Percentiles rank a stretch among this genome's conserved stretches.
Conservation (phyloP, 2,113 vertebrate genomes). For the Centrocercus urophasianus region DNA sequence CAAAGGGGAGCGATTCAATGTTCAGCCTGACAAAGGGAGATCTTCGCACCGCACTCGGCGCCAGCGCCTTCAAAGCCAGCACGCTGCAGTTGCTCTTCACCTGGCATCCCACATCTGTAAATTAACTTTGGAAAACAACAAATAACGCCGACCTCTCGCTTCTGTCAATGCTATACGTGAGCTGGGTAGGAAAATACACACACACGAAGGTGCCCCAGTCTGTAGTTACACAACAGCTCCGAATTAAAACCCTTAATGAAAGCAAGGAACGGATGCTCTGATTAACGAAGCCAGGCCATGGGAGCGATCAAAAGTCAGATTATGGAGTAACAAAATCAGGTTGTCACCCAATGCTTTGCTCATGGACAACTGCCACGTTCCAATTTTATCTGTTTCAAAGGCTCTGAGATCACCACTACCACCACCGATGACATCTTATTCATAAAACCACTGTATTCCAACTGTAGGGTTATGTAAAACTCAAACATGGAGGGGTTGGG, state of each 20-base stretch:
- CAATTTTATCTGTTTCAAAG: neutral
- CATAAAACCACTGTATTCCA: neutral
- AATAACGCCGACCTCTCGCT: neutral
- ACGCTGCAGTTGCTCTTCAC: neutral
- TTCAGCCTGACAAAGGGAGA: neutral
- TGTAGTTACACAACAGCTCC: neutral
- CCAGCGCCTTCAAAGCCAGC: neutral
- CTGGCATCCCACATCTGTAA: slow-evolving; percentile 24
- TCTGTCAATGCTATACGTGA: neutral
- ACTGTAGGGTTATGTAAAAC: slow-evolving; percentile 28
- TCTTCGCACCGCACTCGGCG: neutral
- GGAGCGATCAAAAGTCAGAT: slow-evolving; percentile 1
- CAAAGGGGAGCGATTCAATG: neutral
- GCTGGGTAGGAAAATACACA: rapidly evolving
- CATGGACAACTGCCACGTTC: neutral
- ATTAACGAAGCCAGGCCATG: neutral
- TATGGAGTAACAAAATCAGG: neutral
- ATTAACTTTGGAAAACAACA: neutral
- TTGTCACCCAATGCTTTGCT: neutral
- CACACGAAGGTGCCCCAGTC: neutral
- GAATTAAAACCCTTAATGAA: neutral
- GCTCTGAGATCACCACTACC: neutral
- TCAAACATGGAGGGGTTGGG: neutral
- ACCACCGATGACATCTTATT: neutral
- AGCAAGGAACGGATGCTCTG: neutral